Evolutionary conservation across 2,113 vertebrate species (phyloP).

Genomic region (Cynocephalus volans): DNA sequence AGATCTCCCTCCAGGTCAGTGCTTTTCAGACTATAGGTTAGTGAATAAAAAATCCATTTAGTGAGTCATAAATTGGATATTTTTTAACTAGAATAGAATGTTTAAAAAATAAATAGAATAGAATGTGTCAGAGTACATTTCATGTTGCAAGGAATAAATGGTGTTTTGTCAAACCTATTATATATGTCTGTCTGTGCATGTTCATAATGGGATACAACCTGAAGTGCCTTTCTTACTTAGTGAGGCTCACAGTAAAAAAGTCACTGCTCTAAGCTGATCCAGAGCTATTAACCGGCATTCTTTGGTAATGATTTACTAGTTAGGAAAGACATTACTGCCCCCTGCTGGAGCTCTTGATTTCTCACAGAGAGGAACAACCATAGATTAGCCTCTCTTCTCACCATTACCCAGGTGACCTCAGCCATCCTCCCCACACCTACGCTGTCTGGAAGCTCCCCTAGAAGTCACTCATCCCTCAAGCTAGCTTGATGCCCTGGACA

Average conservation of each 20-base stretch:
- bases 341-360: conserved; percentile 68
- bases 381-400: too few relatives aligned
- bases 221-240: conserved; percentile 26
- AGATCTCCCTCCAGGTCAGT: background rate
- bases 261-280: background rate
- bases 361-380: background rate
- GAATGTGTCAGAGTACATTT: background rate
- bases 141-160: background rate
- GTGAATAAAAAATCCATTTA: background rate
- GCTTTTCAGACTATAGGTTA: background rate
- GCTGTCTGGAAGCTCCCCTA: background rate
- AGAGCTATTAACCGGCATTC: background rate
- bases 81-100: conserved; percentile 25
- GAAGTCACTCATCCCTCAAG: background rate
- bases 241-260: background rate
- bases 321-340: conserved; percentile 70
- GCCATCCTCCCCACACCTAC: background rate
- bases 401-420: background rate
- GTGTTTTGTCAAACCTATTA: background rate
- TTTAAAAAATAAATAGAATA: background rate
- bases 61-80: background rate
- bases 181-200: too few relatives aligned
- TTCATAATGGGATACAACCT: background rate
- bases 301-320: background rate
- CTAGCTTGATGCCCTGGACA: background rate